Base-by-base conservation (phyloP, 2,113 vertebrate genomes). In the Xiphias gladius region DNA sequence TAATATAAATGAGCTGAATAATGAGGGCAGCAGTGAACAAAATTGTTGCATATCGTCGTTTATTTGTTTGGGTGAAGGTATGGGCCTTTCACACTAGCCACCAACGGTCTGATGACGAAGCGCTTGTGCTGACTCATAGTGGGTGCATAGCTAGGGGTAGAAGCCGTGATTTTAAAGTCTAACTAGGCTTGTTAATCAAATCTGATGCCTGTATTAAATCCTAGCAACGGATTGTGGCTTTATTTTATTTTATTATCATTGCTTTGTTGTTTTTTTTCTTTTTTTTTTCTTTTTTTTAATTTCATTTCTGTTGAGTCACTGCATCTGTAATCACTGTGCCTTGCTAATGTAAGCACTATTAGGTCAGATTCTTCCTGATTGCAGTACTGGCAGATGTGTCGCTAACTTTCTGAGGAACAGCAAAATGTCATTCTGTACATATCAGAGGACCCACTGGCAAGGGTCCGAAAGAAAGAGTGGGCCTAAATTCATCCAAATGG, bases 381-480 rank as follows among this genome's bases (percentile, higher is more conserved):
- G 70, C 69, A 59, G 78, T 50, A 66, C 75, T 65, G 68, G 26
- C 63, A 81, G 73, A 81, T 76, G 48, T 85, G 66, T 73, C 64
- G 69, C 54, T 83, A 68, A 67, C 63, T 66, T 62, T 57, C 30
- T 58, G 73, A 82, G 73, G 52, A 58, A 79, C 69, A 76, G 62
- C 52, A 67, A 83, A 76, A 82, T 90, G 73, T 92, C 50, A 85
- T 92, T 93, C 94, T 94, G 93, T 94, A 94, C 92, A 88, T 93
- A 94, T 94, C 94, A 94, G 93, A 93, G 80, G 94, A 93, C 90
- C 90, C 76, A 86, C 86, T 89, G 91, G 91, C 93, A 91, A 90
- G 89, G 90, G 92, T 88, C 84, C 90, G 59, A 91, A 91, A 61
- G 80, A 91, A 89, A 92, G 84, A 84, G 75, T 85, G 86, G 88